A percentile compares a stretch with the other conserved stretches of the same genome.
Evolutionary conservation across 2,888 invertebrate genomes (phyloP).

Genomic region (Agonopterix alstromeriana): DNA sequence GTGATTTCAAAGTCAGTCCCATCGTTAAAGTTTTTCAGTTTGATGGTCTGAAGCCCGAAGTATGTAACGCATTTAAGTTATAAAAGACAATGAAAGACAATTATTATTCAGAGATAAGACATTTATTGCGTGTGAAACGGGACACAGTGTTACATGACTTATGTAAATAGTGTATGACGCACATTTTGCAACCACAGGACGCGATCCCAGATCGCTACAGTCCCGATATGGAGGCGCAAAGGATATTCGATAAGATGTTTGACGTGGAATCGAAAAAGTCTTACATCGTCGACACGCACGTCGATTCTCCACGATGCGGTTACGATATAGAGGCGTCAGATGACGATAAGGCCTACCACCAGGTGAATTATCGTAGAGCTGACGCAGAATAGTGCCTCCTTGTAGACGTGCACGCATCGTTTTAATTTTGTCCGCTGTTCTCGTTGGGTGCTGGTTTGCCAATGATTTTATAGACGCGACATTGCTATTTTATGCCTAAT

Average conservation of each 20-base stretch:
- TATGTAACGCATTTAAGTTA: too few species aligned
- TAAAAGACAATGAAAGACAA: too few species aligned
- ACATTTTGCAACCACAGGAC: conserved; percentile 70
- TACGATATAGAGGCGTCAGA: conserved; percentile 72
- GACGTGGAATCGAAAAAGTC: conserved; percentile 70
- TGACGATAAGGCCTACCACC: conserved; percentile 69
- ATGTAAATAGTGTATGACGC: conserved; percentile 37
- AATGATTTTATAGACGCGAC: conserved; percentile 37
- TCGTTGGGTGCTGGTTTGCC: conserved; percentile 41
- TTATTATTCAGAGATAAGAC: too few species aligned
- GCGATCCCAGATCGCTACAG: conserved; percentile 74
- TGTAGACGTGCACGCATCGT: conserved; percentile 70
- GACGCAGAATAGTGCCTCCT: conserved; percentile 60
- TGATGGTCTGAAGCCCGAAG: too few species aligned
- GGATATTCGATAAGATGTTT: conserved; percentile 78
- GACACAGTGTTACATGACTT: conserved; percentile 1
- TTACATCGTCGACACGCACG: conserved; percentile 58
- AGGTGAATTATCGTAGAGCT: conserved; percentile 68
- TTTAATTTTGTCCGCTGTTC: conserved; percentile 58
- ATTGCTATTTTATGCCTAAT: conserved; percentile 6
- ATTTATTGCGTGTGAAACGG: too few species aligned
- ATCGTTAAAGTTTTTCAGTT: too few species aligned
- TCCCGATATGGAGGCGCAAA: conserved; percentile 74
- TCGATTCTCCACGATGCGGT: conserved; percentile 67
- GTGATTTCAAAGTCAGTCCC: too few species aligned